Percentiles rank a stretch among this genome's conserved stretches.
phyloP scores from a whole-genome alignment of 2,113 vertebrate genomes.

The Neotoma lepida region DNA sequence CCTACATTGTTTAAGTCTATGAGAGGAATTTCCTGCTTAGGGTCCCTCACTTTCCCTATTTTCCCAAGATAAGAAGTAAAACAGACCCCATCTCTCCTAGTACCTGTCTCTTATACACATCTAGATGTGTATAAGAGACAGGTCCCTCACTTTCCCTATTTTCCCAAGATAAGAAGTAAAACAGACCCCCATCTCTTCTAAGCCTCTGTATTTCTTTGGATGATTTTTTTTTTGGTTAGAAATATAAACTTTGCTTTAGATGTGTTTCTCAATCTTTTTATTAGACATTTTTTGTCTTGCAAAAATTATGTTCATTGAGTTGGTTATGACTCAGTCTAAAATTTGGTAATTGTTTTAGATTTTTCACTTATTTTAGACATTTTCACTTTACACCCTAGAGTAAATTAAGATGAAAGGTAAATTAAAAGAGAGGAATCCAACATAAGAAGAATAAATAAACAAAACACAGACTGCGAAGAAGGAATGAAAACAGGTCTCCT shows the following conservation, averaged over 20 bases:
- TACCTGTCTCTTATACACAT: too few relatives aligned
- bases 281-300: constrained; percentile 42
- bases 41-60: background rate
- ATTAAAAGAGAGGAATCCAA: constrained; percentile 81
- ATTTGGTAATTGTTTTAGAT: constrained; percentile 73
- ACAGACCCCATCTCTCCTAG: background rate
- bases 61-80: constrained; percentile 14
- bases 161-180: constrained; percentile 14
- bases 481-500: constrained; percentile 82
- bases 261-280: constrained; percentile 66
- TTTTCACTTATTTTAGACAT: constrained; percentile 78
- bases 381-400: constrained; percentile 77
- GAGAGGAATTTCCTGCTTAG: background rate
- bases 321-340: constrained; percentile 71
- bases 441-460: constrained; percentile 84
- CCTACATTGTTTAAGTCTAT: background rate
- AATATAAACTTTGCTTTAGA: constrained; percentile 52
- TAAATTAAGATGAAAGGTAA: constrained; percentile 77
- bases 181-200: background rate
- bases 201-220: background rate
- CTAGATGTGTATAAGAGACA: too few relatives aligned
- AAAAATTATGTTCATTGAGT: constrained; percentile 53
- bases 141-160: background rate
- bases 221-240: constrained; percentile 36
- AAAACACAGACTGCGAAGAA: constrained; percentile 81